These are phyloP conservation scores for Aricia artaxerxes DNA, from an alignment of 2,888 invertebrate species.

Conservation along the genomic window DNA sequence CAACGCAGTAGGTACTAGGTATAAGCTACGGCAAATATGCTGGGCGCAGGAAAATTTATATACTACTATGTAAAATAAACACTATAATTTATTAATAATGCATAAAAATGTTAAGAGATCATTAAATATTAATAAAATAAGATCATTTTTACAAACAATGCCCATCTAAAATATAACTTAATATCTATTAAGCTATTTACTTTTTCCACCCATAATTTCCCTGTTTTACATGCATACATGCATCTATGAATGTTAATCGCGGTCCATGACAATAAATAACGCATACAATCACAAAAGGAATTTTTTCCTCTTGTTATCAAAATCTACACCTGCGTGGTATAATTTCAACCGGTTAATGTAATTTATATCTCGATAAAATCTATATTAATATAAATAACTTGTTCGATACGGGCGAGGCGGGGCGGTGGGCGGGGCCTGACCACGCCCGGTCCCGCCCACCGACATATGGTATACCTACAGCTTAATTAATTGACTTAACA, in stretches of 20 bases:
- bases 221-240: slow-evolving; percentile 4
- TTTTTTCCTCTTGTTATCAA: slow-evolving; percentile 25
- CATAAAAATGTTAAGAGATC: too few species aligned
- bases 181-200: background rate
- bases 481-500: slow-evolving; percentile 23
- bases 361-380: slow-evolving; percentile 27
- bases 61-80: too few species aligned
- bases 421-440: background rate
- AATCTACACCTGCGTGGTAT: slow-evolving; percentile 29
- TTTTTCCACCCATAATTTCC: slow-evolving; percentile 10
- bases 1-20: too few species aligned
- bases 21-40: too few species aligned
- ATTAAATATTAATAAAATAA: background rate
- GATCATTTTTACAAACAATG: background rate
- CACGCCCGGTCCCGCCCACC: background rate
- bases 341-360: slow-evolving; percentile 28
- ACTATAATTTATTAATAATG: too few species aligned
- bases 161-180: background rate
- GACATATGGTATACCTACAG: slow-evolving; percentile 19
- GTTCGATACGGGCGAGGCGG: slow-evolving; percentile 12
- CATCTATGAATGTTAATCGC: slow-evolving; percentile 28
- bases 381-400: slow-evolving; percentile 30
- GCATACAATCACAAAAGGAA: slow-evolving; percentile 8
- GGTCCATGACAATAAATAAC: slow-evolving; percentile 9
- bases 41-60: too few species aligned